Percentiles rank a stretch among this genome's conserved stretches.
Evolutionary conservation across 2,797 vertebrate genomes (phyloP).

Genomic region (Vireo griseus): DNA sequence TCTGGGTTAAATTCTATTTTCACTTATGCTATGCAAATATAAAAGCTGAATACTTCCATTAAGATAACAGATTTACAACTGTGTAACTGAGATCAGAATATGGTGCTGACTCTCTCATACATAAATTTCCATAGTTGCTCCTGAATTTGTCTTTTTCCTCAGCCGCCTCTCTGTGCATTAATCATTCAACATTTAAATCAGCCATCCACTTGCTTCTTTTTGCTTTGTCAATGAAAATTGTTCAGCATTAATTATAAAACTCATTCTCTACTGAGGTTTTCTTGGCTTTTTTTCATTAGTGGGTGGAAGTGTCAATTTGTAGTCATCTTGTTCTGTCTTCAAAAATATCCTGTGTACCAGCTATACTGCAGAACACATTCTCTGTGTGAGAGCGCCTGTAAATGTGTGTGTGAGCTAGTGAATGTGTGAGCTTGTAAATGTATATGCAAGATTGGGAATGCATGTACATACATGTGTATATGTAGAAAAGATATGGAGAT

Average conservation of each 20-base stretch:
- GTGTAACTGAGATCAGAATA: constrained; percentile 57
- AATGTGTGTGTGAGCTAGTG: not conserved
- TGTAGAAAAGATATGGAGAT: constrained; percentile 11
- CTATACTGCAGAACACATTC: not conserved
- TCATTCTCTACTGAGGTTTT: constrained; percentile 53
- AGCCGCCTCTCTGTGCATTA: constrained; percentile 28
- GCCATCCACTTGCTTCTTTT: constrained; percentile 57
- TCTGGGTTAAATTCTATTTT: constrained; percentile 58
- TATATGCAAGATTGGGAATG: not conserved
- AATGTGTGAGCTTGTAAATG: constrained; percentile 26
- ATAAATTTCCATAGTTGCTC: constrained; percentile 62
- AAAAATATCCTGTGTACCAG: constrained; percentile 46
- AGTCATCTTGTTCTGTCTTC: constrained; percentile 54
- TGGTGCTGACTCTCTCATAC: constrained; percentile 60
- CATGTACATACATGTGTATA: constrained; percentile 31
- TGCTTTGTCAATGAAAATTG: constrained; percentile 72
- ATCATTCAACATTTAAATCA: constrained; percentile 63
- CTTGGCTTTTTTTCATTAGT: constrained; percentile 63
- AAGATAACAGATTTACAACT: constrained; percentile 62
- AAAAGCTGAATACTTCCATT: constrained; percentile 60
- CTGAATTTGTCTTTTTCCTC: constrained; percentile 39
- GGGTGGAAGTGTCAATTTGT: constrained; percentile 64
- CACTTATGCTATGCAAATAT: constrained; percentile 56
- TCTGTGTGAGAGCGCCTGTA: not conserved
- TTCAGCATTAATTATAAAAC: constrained; percentile 69